Conservation (phyloP, 2,888 invertebrate genomes). For the Drosophila longiperda region DNA sequence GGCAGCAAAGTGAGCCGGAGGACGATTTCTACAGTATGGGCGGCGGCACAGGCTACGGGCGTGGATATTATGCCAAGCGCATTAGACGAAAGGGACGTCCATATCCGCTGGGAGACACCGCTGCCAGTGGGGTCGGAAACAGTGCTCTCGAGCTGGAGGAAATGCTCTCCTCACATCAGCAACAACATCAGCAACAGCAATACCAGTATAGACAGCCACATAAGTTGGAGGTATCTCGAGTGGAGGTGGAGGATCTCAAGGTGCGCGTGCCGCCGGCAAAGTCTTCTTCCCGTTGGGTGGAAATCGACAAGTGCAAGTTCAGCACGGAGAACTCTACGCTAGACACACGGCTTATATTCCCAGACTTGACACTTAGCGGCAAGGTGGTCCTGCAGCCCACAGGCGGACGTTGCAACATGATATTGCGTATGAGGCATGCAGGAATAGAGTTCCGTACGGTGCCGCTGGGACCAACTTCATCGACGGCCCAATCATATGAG, state of each 20-base stretch:
- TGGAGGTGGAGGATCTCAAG: constrained; percentile 82
- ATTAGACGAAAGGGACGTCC: constrained; percentile 63
- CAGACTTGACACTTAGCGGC: constrained; percentile 92
- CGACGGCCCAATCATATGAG: constrained; percentile 61
- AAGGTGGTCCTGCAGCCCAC: constrained; percentile 87
- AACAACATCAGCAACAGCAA: constrained; percentile 51
- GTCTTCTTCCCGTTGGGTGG: constrained; percentile 87
- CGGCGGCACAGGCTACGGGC: constrained; percentile 41
- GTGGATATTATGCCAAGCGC: constrained; percentile 75
- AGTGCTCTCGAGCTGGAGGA: constrained; percentile 67
- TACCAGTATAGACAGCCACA: constrained; percentile 72
- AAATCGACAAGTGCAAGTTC: constrained; percentile 90
- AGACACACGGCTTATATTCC: constrained; percentile 91
- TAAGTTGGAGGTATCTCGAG: constrained; percentile 71
- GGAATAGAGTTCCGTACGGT: constrained; percentile 92
- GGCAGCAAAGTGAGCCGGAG: constrained; percentile 70
- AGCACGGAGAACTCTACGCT: constrained; percentile 90
- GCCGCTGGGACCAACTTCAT: constrained; percentile 84
- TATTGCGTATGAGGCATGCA: constrained; percentile 90
- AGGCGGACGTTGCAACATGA: constrained; percentile 90
- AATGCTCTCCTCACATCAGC: constrained; percentile 50
- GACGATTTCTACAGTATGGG: constrained; percentile 72
- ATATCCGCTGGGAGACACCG: constrained; percentile 39
- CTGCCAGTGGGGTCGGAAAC: constrained; percentile 35
- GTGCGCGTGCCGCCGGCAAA: constrained; percentile 89